Conservation (phyloP, 2,113 vertebrate genomes). For the Rutilus rutilus region DNA sequence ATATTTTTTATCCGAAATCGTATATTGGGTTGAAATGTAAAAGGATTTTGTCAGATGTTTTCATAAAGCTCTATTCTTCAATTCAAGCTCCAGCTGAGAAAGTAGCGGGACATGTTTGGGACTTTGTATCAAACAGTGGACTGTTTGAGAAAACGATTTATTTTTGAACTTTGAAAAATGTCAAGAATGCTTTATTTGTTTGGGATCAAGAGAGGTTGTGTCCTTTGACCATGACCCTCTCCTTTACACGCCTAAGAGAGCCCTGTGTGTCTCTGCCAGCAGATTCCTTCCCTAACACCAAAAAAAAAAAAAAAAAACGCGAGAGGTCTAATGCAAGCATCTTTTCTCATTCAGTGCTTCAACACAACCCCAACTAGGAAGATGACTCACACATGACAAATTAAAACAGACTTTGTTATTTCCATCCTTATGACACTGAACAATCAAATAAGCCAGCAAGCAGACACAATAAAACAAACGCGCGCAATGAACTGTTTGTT, state of each 20-base stretch:
- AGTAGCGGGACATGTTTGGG: constrained; percentile 4
- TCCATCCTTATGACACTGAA: not conserved
- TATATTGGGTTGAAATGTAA: not conserved
- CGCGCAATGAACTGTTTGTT: constrained; percentile 39
- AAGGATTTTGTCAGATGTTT: not conserved
- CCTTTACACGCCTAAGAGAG: constrained; percentile 19
- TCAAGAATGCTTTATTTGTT: constrained; percentile 34
- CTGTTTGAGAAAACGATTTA: constrained; percentile 6
- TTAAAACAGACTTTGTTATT: constrained; percentile 40
- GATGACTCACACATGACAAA: constrained; percentile 48
- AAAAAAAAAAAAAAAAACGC: not conserved
- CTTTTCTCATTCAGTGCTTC: not conserved
- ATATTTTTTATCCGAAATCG: too few relatives aligned
- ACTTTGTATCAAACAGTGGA: constrained; percentile 25
- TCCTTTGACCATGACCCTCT: constrained; percentile 32
- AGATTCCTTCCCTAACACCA: not conserved
- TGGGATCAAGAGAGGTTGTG: constrained; percentile 1
- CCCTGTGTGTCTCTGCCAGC: not conserved
- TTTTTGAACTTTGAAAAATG: not conserved
- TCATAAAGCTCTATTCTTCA: not conserved
- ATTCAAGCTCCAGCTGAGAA: not conserved
- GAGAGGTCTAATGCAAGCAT: not conserved
- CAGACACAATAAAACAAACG: constrained; percentile 53
- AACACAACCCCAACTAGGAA: constrained; percentile 14
- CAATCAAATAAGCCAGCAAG: constrained; percentile 43